Conservation (phyloP, 2,888 invertebrate genomes). For the Branchipolynoe longqiensis region DNA sequence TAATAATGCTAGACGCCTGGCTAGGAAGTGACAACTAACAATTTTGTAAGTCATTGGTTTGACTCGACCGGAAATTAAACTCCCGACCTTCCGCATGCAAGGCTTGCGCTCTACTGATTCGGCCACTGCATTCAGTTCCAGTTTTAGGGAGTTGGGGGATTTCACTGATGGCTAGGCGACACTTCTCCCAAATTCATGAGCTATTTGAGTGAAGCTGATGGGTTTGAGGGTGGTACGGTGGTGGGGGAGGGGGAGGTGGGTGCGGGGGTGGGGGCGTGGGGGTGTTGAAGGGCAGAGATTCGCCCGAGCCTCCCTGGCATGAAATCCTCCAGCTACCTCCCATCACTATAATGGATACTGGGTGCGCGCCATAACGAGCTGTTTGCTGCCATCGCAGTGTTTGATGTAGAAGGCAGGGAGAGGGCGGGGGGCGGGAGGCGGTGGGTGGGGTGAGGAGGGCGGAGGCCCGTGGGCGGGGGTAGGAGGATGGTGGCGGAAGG, state of each 20-base stretch:
- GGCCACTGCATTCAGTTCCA: too few relatives aligned
- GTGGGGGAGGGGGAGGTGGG: background rate
- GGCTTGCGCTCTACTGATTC: too few relatives aligned
- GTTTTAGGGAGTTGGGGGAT: background rate
- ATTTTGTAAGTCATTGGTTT: too few relatives aligned
- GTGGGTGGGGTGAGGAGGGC: background rate
- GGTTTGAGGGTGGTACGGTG: background rate
- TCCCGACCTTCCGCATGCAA: too few relatives aligned
- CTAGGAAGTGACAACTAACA: too few relatives aligned
- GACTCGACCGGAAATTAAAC: too few relatives aligned
- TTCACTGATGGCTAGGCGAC: too few relatives aligned
- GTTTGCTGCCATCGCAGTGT: conserved; percentile 15
- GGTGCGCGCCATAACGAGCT: background rate
- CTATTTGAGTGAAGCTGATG: background rate
- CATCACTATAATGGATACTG: conserved; percentile 33
- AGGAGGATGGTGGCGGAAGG: background rate
- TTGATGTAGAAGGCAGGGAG: conserved; percentile 18
- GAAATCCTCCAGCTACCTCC: background rate
- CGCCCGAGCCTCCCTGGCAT: background rate
- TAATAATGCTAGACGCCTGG: too few relatives aligned
- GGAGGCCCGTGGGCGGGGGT: background rate
- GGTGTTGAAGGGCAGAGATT: conserved; percentile 14
- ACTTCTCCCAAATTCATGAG: too few relatives aligned
- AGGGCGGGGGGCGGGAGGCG: background rate
- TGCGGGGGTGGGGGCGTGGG: background rate